Conservation (phyloP, 2,797 vertebrate genomes). For the Holocentrus rufus region DNA sequence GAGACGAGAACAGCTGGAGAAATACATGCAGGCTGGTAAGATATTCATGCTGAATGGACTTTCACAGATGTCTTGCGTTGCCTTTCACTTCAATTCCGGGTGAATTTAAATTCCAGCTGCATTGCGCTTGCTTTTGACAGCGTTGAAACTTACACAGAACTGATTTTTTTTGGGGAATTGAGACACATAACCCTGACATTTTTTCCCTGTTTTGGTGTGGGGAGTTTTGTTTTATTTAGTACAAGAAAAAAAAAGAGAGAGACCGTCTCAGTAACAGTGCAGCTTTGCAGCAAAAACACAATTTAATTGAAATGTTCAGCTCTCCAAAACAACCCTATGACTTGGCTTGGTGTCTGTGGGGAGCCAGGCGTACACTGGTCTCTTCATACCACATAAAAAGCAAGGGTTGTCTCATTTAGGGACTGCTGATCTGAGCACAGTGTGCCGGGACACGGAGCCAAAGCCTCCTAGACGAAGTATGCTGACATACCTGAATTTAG, state of each 20-base stretch:
- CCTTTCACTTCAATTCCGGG: constrained; percentile 37
- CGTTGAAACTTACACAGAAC: constrained; percentile 13
- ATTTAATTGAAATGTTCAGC: constrained; percentile 40
- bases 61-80: constrained; percentile 44
- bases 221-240: background rate
- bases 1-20: constrained; percentile 95
- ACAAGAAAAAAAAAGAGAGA: background rate
- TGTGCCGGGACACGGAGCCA: constrained; percentile 21
- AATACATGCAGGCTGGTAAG: constrained; percentile 99
- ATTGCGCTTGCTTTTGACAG: constrained; percentile 32
- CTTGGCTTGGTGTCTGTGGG: constrained; percentile 35
- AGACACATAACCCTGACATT: background rate
- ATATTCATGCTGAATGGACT: constrained; percentile 46
- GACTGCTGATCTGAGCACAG: constrained; percentile 42
- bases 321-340: constrained; percentile 48
- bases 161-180: constrained; percentile 9
- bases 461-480: constrained; percentile 20
- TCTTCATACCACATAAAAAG: constrained; percentile 43
- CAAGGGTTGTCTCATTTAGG: constrained; percentile 26
- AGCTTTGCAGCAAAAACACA: constrained; percentile 18
- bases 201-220: background rate
- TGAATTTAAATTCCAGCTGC: constrained; percentile 16
- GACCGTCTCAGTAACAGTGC: constrained; percentile 17
- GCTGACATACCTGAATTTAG: constrained; percentile 49
- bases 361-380: constrained; percentile 35